Percentiles rank a stretch among this genome's conserved stretches.
phyloP scores from a whole-genome alignment of 2,888 invertebrate genomes.

The Trachelus stipa region DNA sequence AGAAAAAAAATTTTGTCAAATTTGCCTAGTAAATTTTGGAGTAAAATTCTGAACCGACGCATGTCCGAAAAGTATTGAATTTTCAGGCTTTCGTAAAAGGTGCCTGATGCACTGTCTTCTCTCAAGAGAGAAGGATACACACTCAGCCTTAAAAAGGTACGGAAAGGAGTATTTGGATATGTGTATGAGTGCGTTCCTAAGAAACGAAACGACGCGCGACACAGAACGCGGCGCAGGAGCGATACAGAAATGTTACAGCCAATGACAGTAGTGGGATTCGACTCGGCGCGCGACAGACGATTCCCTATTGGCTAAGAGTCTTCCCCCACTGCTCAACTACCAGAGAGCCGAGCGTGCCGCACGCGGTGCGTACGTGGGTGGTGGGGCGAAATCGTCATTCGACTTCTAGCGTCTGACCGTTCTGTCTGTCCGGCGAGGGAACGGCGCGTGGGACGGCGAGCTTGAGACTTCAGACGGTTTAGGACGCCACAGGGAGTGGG shows the following conservation, averaged over 20 bases:
- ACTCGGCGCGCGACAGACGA: constrained; percentile 61
- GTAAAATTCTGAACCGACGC: background rate
- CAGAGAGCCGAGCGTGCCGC: constrained; percentile 51
- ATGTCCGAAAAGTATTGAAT: background rate
- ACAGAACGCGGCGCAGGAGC: background rate
- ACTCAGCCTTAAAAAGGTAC: background rate
- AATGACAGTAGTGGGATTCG: constrained; percentile 56
- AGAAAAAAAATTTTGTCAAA: background rate
- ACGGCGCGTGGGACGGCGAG: constrained; percentile 34
- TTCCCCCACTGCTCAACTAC: constrained; percentile 35
- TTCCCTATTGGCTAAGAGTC: constrained; percentile 47
- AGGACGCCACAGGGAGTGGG: constrained; percentile 30
- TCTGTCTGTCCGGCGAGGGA: constrained; percentile 19
- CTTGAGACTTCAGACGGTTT: constrained; percentile 36
- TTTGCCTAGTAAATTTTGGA: background rate
- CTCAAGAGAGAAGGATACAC: background rate
- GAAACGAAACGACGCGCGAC: background rate
- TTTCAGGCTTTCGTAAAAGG: background rate
- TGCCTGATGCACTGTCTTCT: background rate
- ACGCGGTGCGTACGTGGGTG: constrained; percentile 40
- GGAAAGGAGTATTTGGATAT: background rate
- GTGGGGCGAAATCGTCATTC: constrained; percentile 39
- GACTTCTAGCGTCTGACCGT: constrained; percentile 32
- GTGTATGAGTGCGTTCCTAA: background rate
- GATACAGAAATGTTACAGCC: constrained; percentile 33